Percentiles rank a stretch among this genome's conserved stretches.
Conservation (phyloP, 2,113 vertebrate species). For the Austrofundulus limnaeus region DNA sequence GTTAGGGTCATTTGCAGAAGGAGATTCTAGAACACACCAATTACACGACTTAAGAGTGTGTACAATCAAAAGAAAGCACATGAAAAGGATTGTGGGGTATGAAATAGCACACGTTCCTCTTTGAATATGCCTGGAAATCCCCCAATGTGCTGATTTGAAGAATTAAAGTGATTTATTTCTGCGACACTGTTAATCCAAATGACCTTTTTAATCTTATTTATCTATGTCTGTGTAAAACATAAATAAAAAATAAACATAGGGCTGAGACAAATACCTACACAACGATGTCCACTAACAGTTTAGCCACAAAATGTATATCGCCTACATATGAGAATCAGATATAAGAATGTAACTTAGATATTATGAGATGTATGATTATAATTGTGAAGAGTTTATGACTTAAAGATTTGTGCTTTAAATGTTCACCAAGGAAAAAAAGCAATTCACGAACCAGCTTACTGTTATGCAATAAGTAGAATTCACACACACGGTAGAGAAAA, state of each 20-base stretch:
- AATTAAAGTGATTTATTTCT: constrained; percentile 29
- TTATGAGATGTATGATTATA: constrained; percentile 70
- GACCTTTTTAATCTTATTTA: constrained; percentile 35
- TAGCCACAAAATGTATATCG: constrained; percentile 67
- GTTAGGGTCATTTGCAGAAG: constrained; percentile 30
- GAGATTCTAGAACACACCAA: constrained; percentile 63
- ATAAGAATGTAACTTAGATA: constrained; percentile 80
- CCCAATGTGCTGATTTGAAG: constrained; percentile 24
- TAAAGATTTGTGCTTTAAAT: constrained; percentile 63
- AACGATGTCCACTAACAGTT: constrained; percentile 46
- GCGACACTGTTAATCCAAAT: constrained; percentile 31
- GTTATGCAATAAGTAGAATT: constrained; percentile 78
- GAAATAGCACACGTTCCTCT: constrained; percentile 44
- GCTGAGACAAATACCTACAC: constrained; percentile 46
- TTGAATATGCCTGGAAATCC: constrained; percentile 25
- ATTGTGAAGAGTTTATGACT: constrained; percentile 70
- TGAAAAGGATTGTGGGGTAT: constrained; percentile 64
- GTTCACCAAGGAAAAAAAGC: constrained; percentile 35
- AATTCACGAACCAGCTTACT: constrained; percentile 71
- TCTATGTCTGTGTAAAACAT: constrained; percentile 38
- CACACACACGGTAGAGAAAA: constrained; percentile 42
- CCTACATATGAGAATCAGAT: constrained; percentile 69
- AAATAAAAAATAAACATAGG: constrained; percentile 35
- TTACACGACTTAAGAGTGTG: constrained; percentile 65
- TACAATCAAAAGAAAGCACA: constrained; percentile 79